A percentile compares a stretch with the other conserved stretches of the same genome.
Conservation (phyloP, 2,797 vertebrate genomes). For the Amblyraja radiata region DNA sequence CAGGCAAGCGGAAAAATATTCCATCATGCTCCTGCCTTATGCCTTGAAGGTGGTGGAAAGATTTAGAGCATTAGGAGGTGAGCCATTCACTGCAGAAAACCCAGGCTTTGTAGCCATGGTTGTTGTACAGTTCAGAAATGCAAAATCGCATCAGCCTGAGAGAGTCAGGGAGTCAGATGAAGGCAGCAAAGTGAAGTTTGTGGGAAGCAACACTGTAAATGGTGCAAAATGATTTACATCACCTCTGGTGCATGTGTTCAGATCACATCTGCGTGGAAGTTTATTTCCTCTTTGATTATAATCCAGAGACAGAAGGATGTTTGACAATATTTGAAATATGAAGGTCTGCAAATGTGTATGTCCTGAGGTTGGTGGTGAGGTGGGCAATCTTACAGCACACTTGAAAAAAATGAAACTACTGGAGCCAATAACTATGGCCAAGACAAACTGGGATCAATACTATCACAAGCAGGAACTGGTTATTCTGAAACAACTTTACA, state of each 20-base stretch:
- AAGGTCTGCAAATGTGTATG: not conserved
- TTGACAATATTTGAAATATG: not conserved
- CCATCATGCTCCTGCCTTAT: too few relatives aligned
- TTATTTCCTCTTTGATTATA: not conserved
- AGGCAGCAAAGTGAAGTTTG: not conserved
- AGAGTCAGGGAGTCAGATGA: not conserved
- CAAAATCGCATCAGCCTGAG: not conserved
- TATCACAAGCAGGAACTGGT: not conserved
- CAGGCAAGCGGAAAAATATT: too few relatives aligned
- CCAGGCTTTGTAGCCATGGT: too few relatives aligned
- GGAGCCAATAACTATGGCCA: not conserved
- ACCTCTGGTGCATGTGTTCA: not conserved
- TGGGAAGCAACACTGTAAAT: not conserved
- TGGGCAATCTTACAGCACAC: not conserved
- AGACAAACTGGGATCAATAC: not conserved
- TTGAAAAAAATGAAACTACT: too few relatives aligned
- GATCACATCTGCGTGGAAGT: not conserved
- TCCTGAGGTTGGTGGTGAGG: not conserved
- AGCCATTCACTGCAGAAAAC: too few relatives aligned
- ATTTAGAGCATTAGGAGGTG: too few relatives aligned
- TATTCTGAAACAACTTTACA: constrained; percentile 22
- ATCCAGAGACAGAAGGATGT: not conserved
- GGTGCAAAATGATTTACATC: not conserved
- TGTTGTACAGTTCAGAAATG: too few relatives aligned
- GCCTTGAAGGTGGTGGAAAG: too few relatives aligned